Percentiles rank a stretch among this genome's conserved stretches.
These are phyloP conservation scores for Uromys caudimaculatus DNA, from an alignment of 2,797 vertebrate genomes.

Conservation along the genomic window DNA sequence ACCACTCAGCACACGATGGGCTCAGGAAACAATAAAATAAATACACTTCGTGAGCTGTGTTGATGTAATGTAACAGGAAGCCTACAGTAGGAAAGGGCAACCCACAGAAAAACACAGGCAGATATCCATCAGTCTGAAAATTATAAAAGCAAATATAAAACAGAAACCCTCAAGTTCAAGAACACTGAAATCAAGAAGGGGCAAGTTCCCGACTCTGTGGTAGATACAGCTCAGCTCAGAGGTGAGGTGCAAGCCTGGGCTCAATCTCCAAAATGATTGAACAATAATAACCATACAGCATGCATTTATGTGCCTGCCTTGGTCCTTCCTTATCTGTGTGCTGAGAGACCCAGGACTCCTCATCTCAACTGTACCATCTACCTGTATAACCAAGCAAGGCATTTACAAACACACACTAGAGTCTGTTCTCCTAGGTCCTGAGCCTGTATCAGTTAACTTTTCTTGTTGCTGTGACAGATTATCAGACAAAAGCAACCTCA, in stretches of 20 bases:
- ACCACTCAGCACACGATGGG: conserved; percentile 21
- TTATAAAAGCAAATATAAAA: neutral
- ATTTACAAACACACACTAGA: neutral
- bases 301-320: neutral
- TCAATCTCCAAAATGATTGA: neutral
- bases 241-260: neutral
- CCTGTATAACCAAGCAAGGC: too few species aligned
- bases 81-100: neutral
- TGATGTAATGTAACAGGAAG: conserved; percentile 39
- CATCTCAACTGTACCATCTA: neutral
- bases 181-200: neutral
- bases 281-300: neutral
- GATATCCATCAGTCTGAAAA: neutral
- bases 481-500: neutral
- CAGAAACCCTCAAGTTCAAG: neutral
- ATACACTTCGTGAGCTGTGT: neutral
- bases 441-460: neutral
- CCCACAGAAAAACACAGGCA: neutral
- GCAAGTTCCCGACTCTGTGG: rapidly evolving
- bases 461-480: neutral
- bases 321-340: neutral
- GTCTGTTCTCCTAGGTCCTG: neutral
- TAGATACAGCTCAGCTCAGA: too few species aligned
- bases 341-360: neutral
- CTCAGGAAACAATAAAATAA: conserved; percentile 69